Percentiles rank a stretch among this genome's conserved stretches.
Conservation (phyloP, 2,113 vertebrate genomes). For the Lampris megalopsis region DNA sequence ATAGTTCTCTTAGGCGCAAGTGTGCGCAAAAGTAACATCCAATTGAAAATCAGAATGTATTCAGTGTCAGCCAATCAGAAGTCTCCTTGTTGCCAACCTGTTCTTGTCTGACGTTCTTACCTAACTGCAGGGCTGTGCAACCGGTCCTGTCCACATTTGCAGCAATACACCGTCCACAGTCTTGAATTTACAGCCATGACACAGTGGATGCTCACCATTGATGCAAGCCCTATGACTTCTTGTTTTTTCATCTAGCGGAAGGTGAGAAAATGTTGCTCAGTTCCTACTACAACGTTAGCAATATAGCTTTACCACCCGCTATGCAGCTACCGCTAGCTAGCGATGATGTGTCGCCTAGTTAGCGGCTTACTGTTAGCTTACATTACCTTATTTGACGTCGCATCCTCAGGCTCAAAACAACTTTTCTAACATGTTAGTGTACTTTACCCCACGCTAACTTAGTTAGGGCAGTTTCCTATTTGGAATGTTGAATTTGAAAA, state of each 20-base stretch:
- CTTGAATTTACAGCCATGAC: slow-evolving; percentile 60
- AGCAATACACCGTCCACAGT: not conserved
- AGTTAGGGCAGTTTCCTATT: not conserved
- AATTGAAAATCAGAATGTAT: slow-evolving; percentile 56
- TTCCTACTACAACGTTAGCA: not conserved
- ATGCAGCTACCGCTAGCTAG: slow-evolving; percentile 23
- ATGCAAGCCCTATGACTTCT: slow-evolving; percentile 35
- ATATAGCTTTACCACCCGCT: not conserved
- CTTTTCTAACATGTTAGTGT: too few relatives aligned
- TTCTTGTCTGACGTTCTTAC: not conserved
- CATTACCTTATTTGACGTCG: not conserved
- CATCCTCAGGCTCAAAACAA: too few relatives aligned
- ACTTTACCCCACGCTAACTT: too few relatives aligned
- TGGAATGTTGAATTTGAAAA: not conserved
- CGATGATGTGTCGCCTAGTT: slow-evolving; percentile 59
- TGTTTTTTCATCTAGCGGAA: slow-evolving; percentile 79
- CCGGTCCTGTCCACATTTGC: slow-evolving; percentile 38
- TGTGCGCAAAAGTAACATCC: slow-evolving; percentile 29
- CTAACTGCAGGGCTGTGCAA: slow-evolving; percentile 27
- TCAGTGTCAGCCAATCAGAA: slow-evolving; percentile 67
- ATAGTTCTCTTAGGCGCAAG: slow-evolving; percentile 3
- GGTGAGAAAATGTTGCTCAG: slow-evolving; percentile 67
- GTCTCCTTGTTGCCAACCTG: slow-evolving; percentile 24
- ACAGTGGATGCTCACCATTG: slow-evolving; percentile 42
- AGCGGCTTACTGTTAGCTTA: slow-evolving; percentile 6